A percentile compares a stretch with the other conserved stretches of the same genome.
phyloP scores from a whole-genome alignment of 1,140 invertebrate genomes.

The Penaeus japonicus region DNA sequence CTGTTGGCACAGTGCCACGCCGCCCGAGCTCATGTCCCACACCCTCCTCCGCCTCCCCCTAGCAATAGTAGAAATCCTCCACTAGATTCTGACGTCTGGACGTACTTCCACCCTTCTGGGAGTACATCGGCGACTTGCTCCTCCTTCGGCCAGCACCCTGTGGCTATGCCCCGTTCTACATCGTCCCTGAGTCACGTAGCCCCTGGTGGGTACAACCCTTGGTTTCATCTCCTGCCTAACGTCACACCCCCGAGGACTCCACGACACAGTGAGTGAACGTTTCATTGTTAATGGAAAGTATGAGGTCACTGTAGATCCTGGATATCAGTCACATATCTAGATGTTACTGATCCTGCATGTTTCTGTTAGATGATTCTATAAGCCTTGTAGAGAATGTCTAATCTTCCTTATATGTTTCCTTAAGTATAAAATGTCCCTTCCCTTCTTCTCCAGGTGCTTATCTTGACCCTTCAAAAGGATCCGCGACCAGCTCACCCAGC shows the following conservation, averaged over 20 bases:
- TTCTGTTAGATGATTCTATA: no score
- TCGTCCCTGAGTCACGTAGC: slow-evolving; percentile 38
- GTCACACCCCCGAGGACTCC: slow-evolving; percentile 42
- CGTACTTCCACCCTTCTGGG: slow-evolving; percentile 2
- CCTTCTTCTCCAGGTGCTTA: neutral
- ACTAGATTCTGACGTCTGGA: slow-evolving; percentile 36
- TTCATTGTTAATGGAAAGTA: no score
- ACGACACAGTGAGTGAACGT: slow-evolving; percentile 11
- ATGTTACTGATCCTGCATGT: no score
- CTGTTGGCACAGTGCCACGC: neutral
- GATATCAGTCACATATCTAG: no score
- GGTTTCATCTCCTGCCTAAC: slow-evolving; percentile 36
- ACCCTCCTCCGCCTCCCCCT: neutral
- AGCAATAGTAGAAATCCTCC: neutral
- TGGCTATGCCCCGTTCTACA: slow-evolving; percentile 25
- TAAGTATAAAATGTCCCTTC: neutral
- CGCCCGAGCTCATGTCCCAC: neutral
- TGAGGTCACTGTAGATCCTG: no score
- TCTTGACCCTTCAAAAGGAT: neutral
- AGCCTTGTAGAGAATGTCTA: no score
- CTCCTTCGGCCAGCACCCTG: neutral
- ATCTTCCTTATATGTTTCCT: neutral
- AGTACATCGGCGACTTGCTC: slow-evolving; percentile 5
- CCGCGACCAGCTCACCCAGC: neutral
- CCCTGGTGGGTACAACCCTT: slow-evolving; percentile 3